phyloP scores from a whole-genome alignment of 1,140 invertebrate genomes.

The Brachionus rubens region DNA sequence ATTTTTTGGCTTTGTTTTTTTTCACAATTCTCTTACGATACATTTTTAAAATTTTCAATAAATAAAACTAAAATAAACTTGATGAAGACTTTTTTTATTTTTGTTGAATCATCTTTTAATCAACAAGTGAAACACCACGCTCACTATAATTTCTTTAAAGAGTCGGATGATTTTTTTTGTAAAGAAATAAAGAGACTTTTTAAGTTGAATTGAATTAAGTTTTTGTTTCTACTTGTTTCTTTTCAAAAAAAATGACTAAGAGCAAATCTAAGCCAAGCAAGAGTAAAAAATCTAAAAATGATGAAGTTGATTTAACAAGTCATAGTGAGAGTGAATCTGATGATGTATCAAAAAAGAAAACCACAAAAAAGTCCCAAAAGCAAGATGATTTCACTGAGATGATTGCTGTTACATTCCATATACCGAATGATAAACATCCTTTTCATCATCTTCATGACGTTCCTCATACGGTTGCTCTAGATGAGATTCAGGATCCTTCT shows the following conservation, averaged over 20 bases:
- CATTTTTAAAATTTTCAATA: conserved; percentile 18
- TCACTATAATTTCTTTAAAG: too few species aligned
- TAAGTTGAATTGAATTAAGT: too few species aligned
- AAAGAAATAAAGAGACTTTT: too few species aligned
- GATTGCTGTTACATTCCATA: not conserved
- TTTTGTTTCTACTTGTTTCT: too few species aligned
- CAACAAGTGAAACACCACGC: too few species aligned
- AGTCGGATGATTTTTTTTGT: too few species aligned
- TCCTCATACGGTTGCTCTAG: not conserved
- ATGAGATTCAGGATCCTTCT: not conserved
- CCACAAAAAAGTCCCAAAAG: not conserved
- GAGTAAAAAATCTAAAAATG: not conserved
- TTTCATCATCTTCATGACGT: conserved; percentile 4
- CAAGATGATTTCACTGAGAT: not conserved
- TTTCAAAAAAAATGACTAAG: too few species aligned
- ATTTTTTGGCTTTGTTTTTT: conserved; percentile 5
- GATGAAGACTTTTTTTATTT: not conserved
- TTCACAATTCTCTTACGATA: not conserved
- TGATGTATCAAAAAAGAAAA: not conserved
- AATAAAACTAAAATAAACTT: not conserved
- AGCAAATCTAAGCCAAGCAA: not conserved
- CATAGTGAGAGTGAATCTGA: not conserved
- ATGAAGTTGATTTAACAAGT: not conserved
- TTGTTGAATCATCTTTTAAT: too few species aligned
- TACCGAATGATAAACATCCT: not conserved